Conservation (phyloP, 2,113 vertebrate species). For the Ciconia maguari region DNA sequence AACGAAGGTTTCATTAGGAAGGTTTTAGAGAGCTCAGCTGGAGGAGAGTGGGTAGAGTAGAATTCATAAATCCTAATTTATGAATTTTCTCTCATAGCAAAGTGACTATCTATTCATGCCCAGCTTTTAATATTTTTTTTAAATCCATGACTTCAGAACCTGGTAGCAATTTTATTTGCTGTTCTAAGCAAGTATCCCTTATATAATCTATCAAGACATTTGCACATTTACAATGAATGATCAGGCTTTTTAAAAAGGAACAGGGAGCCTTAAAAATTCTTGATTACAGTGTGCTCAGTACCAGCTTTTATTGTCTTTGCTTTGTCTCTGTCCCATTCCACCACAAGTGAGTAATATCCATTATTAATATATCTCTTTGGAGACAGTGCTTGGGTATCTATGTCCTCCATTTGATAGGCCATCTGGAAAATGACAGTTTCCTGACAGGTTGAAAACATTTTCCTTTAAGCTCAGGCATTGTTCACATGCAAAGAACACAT, state of each 20-base stretch:
- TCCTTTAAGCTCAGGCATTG: neutral
- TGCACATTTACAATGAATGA: neutral
- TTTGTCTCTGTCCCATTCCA: neutral
- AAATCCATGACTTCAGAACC: neutral
- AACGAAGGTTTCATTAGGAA: neutral
- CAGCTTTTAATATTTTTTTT: neutral
- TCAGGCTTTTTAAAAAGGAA: neutral
- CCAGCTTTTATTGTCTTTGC: neutral
- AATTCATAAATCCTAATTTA: neutral
- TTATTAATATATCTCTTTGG: neutral
- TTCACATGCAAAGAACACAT: neutral
- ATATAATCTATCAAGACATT: neutral
- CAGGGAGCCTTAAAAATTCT: neutral
- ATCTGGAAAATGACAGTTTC: neutral
- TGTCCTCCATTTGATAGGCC: conserved; percentile 1
- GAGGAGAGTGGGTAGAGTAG: neutral
- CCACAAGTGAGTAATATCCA: neutral
- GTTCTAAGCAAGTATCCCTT: neutral
- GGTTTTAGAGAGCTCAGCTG: neutral
- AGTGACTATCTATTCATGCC: neutral
- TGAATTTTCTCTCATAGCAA: neutral
- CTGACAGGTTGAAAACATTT: conserved; percentile 17
- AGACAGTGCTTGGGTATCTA: neutral
- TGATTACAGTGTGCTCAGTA: neutral
- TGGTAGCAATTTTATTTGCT: neutral